Evolutionary conservation across 2,113 vertebrate species (phyloP).

Genomic region (Oncorhynchus clarkii): DNA sequence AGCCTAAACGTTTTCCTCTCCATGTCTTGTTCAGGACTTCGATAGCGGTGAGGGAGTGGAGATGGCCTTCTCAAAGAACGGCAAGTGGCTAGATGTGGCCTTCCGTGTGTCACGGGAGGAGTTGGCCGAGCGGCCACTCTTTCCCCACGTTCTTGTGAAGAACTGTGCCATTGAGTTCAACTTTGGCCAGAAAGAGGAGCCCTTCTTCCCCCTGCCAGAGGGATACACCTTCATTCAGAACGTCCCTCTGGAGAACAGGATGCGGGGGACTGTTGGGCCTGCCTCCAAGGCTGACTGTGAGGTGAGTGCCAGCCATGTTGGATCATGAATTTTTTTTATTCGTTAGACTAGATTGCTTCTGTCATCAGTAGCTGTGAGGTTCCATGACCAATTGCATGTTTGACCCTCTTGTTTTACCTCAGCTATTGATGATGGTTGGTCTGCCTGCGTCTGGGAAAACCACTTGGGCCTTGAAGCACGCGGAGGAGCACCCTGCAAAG

Average conservation of each 20-base stretch:
- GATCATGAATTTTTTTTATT: no score
- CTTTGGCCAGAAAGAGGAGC: conserved; percentile 81
- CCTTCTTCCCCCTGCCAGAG: conserved; percentile 78
- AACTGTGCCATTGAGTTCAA: conserved; percentile 92
- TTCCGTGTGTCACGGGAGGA: conserved; percentile 77
- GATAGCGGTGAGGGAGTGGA: conserved; percentile 81
- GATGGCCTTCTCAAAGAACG: conserved; percentile 86
- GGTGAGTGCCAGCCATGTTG: conserved; percentile 59
- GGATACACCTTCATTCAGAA: conserved; percentile 86
- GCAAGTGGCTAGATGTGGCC: conserved; percentile 78
- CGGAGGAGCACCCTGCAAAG: conserved; percentile 80
- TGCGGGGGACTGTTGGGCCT: conserved; percentile 81
- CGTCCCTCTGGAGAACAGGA: conserved; percentile 73
- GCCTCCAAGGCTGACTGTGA: conserved; percentile 86
- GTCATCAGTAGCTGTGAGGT: background rate
- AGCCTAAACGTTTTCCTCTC: background rate
- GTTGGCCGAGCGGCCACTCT: conserved; percentile 79
- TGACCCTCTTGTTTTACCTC: background rate
- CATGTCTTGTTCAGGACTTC: conserved; percentile 75
- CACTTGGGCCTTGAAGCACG: conserved; percentile 86
- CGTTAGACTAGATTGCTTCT: background rate
- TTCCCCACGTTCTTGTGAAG: conserved; percentile 88
- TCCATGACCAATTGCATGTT: background rate
- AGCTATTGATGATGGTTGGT: conserved; percentile 95
- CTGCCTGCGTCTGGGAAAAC: conserved; percentile 89